Evolutionary conservation across 1,140 invertebrate genomes (phyloP).

Genomic region (Drosophila sturtevanti): DNA sequence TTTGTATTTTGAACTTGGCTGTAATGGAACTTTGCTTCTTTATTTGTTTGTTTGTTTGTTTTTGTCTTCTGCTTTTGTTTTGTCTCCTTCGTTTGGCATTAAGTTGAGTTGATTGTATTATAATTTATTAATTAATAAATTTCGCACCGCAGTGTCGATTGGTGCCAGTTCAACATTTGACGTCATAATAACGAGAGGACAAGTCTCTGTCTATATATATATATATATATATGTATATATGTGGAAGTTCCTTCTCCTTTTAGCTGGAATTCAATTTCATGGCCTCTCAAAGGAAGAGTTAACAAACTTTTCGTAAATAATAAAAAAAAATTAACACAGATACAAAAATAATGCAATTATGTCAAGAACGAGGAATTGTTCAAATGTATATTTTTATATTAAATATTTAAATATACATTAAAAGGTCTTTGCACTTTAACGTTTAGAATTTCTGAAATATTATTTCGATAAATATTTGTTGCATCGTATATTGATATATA

Average conservation of each 20-base stretch:
- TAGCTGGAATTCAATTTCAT: too few species aligned
- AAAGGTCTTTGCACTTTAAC: neutral
- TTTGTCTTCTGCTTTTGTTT: neutral
- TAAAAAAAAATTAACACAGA: neutral
- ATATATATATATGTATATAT: too few species aligned
- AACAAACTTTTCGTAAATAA: too few species aligned
- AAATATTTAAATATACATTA: too few species aligned
- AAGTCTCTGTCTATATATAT: neutral
- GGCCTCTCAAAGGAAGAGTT: too few species aligned
- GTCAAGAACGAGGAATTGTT: neutral
- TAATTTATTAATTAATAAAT: constrained; percentile 20
- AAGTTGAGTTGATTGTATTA: constrained; percentile 17
- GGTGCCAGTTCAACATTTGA: constrained; percentile 4
- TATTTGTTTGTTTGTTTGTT: neutral
- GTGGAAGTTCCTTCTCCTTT: too few species aligned
- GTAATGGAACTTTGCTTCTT: too few species aligned
- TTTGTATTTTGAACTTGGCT: too few species aligned
- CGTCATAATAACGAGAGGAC: constrained; percentile 7
- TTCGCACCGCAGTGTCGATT: constrained; percentile 17
- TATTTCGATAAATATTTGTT: too few species aligned
- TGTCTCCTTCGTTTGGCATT: neutral
- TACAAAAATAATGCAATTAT: neutral
- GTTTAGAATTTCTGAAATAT: neutral
- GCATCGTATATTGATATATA: too few species aligned
- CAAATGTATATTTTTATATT: too few species aligned